Evolutionary conservation across 2,797 vertebrate species (phyloP).

Genomic region (Ptychadena robeensis): DNA sequence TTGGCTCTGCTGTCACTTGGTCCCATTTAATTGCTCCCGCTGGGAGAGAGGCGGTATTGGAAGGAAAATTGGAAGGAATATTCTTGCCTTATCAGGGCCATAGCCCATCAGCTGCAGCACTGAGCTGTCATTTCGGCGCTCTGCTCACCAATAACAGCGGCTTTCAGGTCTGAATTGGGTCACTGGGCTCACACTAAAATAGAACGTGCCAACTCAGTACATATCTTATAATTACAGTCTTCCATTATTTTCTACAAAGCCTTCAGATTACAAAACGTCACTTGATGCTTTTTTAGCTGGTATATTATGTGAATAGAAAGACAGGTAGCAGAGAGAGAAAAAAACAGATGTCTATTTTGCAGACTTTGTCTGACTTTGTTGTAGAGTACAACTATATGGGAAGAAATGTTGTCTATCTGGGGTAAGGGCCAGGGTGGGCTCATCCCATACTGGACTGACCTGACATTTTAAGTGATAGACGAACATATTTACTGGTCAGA

Average conservation of each 20-base stretch:
- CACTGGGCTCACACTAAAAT: not conserved
- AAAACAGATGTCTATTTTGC: too few relatives aligned
- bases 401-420: too few relatives aligned
- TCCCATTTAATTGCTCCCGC: constrained; percentile 45
- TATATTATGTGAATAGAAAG: not conserved
- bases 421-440: too few relatives aligned
- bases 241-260: too few relatives aligned
- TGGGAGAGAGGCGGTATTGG: constrained; percentile 10
- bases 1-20: constrained; percentile 5
- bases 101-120: not conserved
- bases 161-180: not conserved
- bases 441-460: too few relatives aligned
- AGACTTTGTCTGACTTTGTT: not conserved
- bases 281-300: not conserved
- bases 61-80: not conserved
- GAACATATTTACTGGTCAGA: too few relatives aligned
- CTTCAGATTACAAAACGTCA: not conserved
- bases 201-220: not conserved
- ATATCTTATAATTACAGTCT: too few relatives aligned
- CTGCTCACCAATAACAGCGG: not conserved
- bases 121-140: not conserved
- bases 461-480: too few relatives aligned
- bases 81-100: not conserved
- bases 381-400: too few relatives aligned
- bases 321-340: not conserved